These are phyloP conservation scores for Chymomyza procnemis DNA, from an alignment of 2,888 invertebrate species.

Conservation along the genomic window DNA sequence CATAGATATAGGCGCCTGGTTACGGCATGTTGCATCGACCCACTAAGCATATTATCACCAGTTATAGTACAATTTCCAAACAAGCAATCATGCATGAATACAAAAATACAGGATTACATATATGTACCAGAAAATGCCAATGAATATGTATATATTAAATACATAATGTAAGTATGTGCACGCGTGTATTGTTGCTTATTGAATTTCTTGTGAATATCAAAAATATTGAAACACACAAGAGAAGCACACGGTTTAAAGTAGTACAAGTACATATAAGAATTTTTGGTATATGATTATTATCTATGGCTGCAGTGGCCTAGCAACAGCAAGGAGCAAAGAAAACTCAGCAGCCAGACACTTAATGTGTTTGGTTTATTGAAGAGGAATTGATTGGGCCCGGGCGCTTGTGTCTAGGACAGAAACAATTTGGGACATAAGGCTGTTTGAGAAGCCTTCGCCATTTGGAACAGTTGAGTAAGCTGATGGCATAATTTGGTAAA, in stretches of 20 bases:
- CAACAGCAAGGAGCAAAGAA: constrained; percentile 27
- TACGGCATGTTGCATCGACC: too few relatives aligned
- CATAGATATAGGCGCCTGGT: too few relatives aligned
- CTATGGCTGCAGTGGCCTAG: constrained; percentile 22
- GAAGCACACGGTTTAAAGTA: constrained; percentile 23
- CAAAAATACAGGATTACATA: background rate
- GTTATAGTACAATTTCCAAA: background rate
- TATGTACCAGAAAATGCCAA: background rate
- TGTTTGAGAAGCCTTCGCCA: background rate
- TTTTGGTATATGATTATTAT: constrained; percentile 9
- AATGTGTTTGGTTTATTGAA: constrained; percentile 53
- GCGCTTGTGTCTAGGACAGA: background rate
- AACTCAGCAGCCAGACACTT: constrained; percentile 26
- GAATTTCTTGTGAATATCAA: constrained; percentile 35
- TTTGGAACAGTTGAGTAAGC: background rate
- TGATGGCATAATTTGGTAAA: background rate
- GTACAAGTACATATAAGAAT: background rate
- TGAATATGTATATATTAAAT: too few relatives aligned
- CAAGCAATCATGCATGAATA: too few relatives aligned
- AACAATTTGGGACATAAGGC: background rate
- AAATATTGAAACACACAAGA: constrained; percentile 17
- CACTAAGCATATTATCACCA: background rate
- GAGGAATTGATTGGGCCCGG: constrained; percentile 48
- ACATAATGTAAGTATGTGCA: background rate
- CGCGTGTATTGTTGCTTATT: constrained; percentile 24